A percentile compares a stretch with the other conserved stretches of the same genome.
These are phyloP conservation scores for Pholis gunnellus DNA, from an alignment of 2,113 vertebrate species.

Conservation along the genomic window DNA sequence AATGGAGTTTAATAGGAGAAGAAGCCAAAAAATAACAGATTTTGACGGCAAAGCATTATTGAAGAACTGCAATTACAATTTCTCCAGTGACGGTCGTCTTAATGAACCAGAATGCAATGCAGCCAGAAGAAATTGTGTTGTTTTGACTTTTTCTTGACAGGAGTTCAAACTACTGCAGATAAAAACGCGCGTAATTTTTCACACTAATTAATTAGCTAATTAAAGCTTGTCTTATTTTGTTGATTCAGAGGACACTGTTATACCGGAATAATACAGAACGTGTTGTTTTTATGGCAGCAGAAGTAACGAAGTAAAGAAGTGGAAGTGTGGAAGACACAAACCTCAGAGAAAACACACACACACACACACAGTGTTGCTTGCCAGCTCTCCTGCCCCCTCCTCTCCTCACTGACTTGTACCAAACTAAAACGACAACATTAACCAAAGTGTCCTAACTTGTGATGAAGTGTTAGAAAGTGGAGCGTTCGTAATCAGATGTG, in stretches of 20 bases:
- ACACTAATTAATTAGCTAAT: conserved; percentile 56
- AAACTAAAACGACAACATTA: conserved; percentile 49
- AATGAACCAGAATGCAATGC: conserved; percentile 38
- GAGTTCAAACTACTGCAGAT: conserved; percentile 43
- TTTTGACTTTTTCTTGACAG: conserved; percentile 55
- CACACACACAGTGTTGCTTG: neutral
- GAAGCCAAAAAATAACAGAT: neutral
- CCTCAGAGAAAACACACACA: neutral
- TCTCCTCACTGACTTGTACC: conserved; percentile 34
- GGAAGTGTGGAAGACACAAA: conserved; percentile 11
- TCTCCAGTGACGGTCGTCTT: conserved; percentile 22
- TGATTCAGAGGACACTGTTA: conserved; percentile 36
- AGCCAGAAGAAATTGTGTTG: conserved; percentile 25
- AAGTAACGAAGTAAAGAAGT: conserved; percentile 7
- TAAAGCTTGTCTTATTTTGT: conserved; percentile 40
- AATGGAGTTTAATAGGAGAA: neutral
- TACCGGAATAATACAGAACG: conserved; percentile 34
- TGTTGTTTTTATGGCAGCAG: neutral
- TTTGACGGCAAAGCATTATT: conserved; percentile 18
- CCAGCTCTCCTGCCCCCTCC: neutral
- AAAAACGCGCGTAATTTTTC: conserved; percentile 33
- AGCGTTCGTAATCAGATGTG: conserved; percentile 71
- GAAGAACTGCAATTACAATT: neutral
- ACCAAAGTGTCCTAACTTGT: conserved; percentile 64
- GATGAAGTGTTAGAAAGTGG: conserved; percentile 68